phyloP scores from a whole-genome alignment of 2,797 vertebrate species.

The Sebastes jordani region DNA sequence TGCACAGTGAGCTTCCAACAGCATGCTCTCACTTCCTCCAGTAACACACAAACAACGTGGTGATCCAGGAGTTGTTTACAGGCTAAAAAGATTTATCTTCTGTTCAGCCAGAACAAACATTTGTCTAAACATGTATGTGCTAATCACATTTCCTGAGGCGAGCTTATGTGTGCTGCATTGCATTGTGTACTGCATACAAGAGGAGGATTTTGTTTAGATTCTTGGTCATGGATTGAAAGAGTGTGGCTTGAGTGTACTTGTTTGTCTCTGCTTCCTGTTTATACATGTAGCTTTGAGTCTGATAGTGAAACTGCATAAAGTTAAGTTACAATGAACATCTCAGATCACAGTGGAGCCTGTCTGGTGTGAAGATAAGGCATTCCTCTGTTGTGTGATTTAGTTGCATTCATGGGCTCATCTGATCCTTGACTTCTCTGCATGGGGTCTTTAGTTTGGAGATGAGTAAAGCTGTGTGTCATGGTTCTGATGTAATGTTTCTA shows the following conservation, averaged over 20 bases:
- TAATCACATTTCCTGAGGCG: not conserved
- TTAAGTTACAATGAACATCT: not conserved
- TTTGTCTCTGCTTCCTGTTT: slow-evolving; percentile 35
- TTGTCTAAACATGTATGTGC: not conserved
- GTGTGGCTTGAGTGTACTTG: not conserved
- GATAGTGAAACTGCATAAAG: not conserved
- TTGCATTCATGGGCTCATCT: slow-evolving; percentile 26
- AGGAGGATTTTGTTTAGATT: slow-evolving; percentile 26
- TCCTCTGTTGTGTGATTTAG: not conserved
- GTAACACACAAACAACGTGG: slow-evolving; percentile 10
- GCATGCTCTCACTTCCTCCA: slow-evolving; percentile 45
- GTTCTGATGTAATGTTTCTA: slow-evolving; percentile 38
- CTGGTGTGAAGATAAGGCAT: not conserved
- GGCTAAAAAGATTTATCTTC: not conserved
- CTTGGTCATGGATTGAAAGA: not conserved
- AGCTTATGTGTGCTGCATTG: not conserved
- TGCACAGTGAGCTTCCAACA: slow-evolving; percentile 23
- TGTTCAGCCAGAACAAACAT: slow-evolving; percentile 11
- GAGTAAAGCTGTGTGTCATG: slow-evolving; percentile 25
- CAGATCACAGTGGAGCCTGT: not conserved
- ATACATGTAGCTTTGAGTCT: not conserved
- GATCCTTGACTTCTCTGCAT: slow-evolving; percentile 17
- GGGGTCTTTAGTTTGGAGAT: slow-evolving; percentile 5
- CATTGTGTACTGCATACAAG: slow-evolving; percentile 18
- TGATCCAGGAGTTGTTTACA: slow-evolving; percentile 20